Evolutionary conservation across 2,113 vertebrate species (phyloP).

Genomic region (Silurus asotus): DNA sequence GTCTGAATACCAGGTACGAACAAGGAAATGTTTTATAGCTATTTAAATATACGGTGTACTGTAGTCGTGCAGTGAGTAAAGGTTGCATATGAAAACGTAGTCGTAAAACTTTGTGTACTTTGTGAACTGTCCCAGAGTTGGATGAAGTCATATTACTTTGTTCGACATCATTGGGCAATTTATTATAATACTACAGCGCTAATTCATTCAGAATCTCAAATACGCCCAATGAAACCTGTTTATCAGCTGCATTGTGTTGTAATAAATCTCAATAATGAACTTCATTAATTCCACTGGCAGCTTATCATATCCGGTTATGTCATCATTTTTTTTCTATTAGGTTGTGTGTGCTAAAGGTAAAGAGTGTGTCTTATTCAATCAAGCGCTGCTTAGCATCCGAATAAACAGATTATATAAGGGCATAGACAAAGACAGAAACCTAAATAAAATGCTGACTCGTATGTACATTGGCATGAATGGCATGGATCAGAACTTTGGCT

Average conservation of each 20-base stretch:
- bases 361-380: background rate
- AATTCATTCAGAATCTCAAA: conserved; percentile 5
- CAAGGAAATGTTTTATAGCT: background rate
- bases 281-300: conserved; percentile 39
- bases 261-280: conserved; percentile 47
- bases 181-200: background rate
- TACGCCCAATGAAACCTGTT: conserved; percentile 23
- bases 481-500: too few species aligned
- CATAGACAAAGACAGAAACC: background rate
- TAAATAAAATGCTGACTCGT: background rate
- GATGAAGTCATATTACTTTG: background rate
- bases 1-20: background rate
- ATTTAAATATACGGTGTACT: background rate
- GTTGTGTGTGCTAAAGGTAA: background rate
- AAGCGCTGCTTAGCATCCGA: background rate
- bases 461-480: too few species aligned
- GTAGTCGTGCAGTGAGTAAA: background rate
- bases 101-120: background rate
- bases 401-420: background rate
- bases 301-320: conserved; percentile 36
- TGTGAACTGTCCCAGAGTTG: background rate
- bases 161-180: background rate
- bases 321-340: conserved; percentile 20
- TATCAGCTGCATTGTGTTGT: conserved; percentile 13
- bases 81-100: background rate